Evolutionary conservation across 2,797 vertebrate genomes (phyloP).

Genomic region (Danio choprae): DNA sequence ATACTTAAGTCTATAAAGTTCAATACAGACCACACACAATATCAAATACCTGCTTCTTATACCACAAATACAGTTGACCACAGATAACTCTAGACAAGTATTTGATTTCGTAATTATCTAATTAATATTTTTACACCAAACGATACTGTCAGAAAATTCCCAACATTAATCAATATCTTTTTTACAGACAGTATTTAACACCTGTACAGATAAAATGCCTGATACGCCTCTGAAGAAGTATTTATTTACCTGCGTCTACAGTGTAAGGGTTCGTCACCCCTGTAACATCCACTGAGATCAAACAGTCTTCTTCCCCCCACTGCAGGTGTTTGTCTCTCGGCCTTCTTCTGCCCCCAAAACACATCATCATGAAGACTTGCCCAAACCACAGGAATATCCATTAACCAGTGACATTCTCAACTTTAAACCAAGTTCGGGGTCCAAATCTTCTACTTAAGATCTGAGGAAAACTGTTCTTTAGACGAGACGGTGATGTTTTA

Average conservation of each 20-base stretch:
- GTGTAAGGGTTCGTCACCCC: constrained; percentile 66
- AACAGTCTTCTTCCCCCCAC: constrained; percentile 67
- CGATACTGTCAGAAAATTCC: neutral
- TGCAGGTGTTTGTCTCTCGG: constrained; percentile 57
- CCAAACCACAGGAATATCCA: neutral
- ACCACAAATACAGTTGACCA: neutral
- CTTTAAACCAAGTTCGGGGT: constrained; percentile 1
- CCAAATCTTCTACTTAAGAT: neutral
- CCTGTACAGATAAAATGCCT: constrained; percentile 2
- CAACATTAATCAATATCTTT: neutral
- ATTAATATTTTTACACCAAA: too few relatives aligned
- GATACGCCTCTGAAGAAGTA: neutral
- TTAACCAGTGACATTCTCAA: neutral
- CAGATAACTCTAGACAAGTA: neutral
- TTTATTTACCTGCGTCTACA: constrained; percentile 72
- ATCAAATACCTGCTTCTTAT: too few relatives aligned
- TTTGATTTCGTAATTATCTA: neutral
- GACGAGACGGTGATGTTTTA: neutral
- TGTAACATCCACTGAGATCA: constrained; percentile 68
- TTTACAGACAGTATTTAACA: constrained; percentile 13
- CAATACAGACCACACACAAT: neutral
- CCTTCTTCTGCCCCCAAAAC: constrained; percentile 72
- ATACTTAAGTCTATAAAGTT: neutral
- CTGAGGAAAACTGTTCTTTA: neutral
- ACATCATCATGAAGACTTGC: constrained; percentile 69